Percentiles rank a stretch among this genome's conserved stretches.
These are phyloP conservation scores for Sturmia bella DNA, from an alignment of 2,888 invertebrate species.

Conservation along the genomic window DNA sequence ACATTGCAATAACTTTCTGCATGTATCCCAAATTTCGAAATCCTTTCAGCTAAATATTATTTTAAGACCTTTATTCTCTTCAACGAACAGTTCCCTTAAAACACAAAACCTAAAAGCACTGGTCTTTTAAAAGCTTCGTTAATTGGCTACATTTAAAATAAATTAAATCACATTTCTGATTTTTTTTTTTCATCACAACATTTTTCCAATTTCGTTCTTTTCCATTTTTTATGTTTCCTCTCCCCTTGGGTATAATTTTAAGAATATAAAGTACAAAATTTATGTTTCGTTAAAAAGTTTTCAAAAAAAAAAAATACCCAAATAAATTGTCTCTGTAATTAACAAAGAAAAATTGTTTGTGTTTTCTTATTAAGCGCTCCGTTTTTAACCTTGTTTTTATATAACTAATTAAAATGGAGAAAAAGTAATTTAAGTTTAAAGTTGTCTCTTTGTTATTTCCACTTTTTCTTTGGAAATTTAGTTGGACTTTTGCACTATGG, in stretches of 20 bases:
- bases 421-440: slow-evolving; percentile 61
- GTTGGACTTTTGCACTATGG: slow-evolving; percentile 28
- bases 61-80: too few relatives aligned
- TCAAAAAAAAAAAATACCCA: background rate
- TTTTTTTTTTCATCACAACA: too few relatives aligned
- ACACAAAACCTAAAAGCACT: too few relatives aligned
- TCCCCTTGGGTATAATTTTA: background rate
- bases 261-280: background rate
- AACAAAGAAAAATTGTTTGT: slow-evolving; percentile 1
- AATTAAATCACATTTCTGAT: too few relatives aligned
- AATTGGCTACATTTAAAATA: too few relatives aligned
- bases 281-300: slow-evolving; percentile 1
- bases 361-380: background rate
- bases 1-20: too few relatives aligned
- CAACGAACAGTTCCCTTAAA: too few relatives aligned
- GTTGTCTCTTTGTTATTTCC: slow-evolving; percentile 9
- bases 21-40: too few relatives aligned
- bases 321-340: slow-evolving; percentile 10
- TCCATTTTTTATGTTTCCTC: background rate
- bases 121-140: too few relatives aligned
- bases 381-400: background rate
- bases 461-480: background rate
- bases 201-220: too few relatives aligned
- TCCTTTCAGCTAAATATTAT: too few relatives aligned
- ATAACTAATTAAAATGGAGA: slow-evolving; percentile 59